Percentiles rank a stretch among this genome's conserved stretches.
Evolutionary conservation across 2,888 invertebrate genomes (phyloP).

Genomic region (Dermolepida albohirtum): DNA sequence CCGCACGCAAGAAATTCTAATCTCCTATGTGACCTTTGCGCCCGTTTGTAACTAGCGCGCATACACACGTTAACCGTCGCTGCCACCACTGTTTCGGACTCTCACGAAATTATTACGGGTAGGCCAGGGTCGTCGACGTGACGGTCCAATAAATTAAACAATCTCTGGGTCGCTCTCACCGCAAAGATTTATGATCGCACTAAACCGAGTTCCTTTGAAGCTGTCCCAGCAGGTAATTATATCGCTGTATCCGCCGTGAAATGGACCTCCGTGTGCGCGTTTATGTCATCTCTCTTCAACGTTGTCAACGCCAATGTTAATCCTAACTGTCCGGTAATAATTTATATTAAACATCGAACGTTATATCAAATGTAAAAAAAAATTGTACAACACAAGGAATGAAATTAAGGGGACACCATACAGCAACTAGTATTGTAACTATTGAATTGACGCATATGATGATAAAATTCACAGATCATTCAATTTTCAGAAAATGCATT

Average conservation of each 20-base stretch:
- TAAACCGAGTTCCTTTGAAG: conserved; percentile 49
- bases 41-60: conserved; percentile 6
- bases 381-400: too few relatives aligned
- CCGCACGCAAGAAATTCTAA: conserved; percentile 9
- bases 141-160: conserved; percentile 30
- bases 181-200: conserved; percentile 25
- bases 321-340: background rate
- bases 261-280: conserved; percentile 39
- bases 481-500: too few relatives aligned
- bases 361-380: too few relatives aligned
- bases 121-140: conserved; percentile 21
- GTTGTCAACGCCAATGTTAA: conserved; percentile 26
- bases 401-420: too few relatives aligned
- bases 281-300: conserved; percentile 27
- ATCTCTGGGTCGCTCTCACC: conserved; percentile 28
- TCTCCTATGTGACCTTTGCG: conserved; percentile 5
- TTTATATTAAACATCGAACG: background rate
- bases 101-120: conserved; percentile 16
- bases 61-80: conserved; percentile 28
- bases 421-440: too few relatives aligned
- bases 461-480: too few relatives aligned
- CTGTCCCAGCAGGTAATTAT: conserved; percentile 57
- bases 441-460: too few relatives aligned
- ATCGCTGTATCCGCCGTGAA: conserved; percentile 51
- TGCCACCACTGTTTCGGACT: conserved; percentile 21